Conservation (phyloP, 2,797 vertebrate genomes). For the Staurois parvus region DNA sequence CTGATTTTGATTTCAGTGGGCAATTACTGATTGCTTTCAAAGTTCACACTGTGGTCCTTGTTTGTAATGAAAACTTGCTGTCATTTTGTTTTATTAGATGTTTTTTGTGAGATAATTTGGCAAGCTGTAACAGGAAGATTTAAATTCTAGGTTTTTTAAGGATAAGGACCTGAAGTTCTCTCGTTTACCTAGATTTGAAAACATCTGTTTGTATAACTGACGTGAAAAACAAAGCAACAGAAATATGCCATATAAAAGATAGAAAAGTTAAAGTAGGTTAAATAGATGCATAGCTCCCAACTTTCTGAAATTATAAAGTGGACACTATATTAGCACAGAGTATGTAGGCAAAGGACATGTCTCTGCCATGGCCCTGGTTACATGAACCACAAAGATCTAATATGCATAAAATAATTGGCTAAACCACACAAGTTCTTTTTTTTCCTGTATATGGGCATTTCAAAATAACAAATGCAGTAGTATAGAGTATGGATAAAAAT, state of each 20-base stretch:
- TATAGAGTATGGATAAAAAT: too few species aligned
- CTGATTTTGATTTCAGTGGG: too few species aligned
- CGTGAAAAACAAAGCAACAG: slow-evolving; percentile 12
- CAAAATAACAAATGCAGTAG: too few species aligned
- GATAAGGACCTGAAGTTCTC: slow-evolving; percentile 31
- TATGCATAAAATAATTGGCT: too few species aligned
- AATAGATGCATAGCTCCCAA: too few species aligned
- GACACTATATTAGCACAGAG: too few species aligned
- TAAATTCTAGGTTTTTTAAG: slow-evolving; percentile 46
- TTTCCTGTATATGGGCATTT: too few species aligned
- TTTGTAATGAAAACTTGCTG: slow-evolving; percentile 15
- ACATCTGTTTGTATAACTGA: slow-evolving; percentile 33
- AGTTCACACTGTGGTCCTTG: slow-evolving; percentile 19
- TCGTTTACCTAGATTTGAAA: slow-evolving; percentile 21
- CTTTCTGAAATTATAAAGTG: too few species aligned
- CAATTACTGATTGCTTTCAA: not conserved
- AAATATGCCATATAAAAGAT: not conserved
- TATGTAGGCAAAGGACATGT: too few species aligned
- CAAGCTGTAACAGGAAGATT: not conserved
- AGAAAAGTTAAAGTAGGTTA: not conserved
- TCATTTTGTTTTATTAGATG: slow-evolving; percentile 13
- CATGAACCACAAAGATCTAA: too few species aligned
- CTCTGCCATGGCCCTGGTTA: too few species aligned
- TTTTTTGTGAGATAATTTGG: slow-evolving; percentile 45
- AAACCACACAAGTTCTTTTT: too few species aligned